Percentiles rank a stretch among this genome's conserved stretches.
phyloP scores from a whole-genome alignment of 1,140 invertebrate species.

The Heterodera carotae region DNA sequence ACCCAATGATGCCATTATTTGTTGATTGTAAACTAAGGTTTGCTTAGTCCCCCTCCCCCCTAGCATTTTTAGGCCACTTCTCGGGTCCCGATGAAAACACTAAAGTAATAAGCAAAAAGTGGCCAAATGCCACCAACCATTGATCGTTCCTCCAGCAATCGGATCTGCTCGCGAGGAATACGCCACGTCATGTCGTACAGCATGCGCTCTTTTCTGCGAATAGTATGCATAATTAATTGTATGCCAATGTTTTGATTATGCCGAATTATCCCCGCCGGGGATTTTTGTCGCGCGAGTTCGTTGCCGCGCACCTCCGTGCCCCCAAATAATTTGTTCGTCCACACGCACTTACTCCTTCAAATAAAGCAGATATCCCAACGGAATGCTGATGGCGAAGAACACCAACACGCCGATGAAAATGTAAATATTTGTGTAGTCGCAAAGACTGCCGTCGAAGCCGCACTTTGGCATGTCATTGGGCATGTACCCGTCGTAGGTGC shows the following conservation, averaged over 20 bases:
- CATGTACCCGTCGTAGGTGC: conserved; percentile 33
- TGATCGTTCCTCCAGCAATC: conserved; percentile 43
- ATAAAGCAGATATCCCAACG: conserved; percentile 62
- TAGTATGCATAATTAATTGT: too few species aligned
- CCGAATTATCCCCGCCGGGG: too few species aligned
- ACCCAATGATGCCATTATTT: too few species aligned
- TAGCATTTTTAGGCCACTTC: too few species aligned
- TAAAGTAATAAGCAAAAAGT: neutral
- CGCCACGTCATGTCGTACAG: conserved; percentile 65
- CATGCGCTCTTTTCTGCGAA: conserved; percentile 61
- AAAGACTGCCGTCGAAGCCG: conserved; percentile 61
- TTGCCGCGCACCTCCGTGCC: too few species aligned
- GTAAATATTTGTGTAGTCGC: conserved; percentile 60
- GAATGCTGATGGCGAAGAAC: conserved; percentile 50
- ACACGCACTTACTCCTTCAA: conserved; percentile 56
- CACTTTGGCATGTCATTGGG: conserved; percentile 56
- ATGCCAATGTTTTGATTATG: too few species aligned
- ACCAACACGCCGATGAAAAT: conserved; percentile 51
- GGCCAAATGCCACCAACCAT: conserved; percentile 5
- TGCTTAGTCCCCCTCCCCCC: neutral
- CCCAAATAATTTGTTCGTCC: too few species aligned
- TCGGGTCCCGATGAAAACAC: too few species aligned
- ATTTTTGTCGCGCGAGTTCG: too few species aligned
- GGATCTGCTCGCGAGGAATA: conserved; percentile 58
- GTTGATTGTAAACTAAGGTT: too few species aligned